These are phyloP conservation scores for Oeneis ivallda DNA, from an alignment of 2,888 invertebrate species.

Conservation along the genomic window DNA sequence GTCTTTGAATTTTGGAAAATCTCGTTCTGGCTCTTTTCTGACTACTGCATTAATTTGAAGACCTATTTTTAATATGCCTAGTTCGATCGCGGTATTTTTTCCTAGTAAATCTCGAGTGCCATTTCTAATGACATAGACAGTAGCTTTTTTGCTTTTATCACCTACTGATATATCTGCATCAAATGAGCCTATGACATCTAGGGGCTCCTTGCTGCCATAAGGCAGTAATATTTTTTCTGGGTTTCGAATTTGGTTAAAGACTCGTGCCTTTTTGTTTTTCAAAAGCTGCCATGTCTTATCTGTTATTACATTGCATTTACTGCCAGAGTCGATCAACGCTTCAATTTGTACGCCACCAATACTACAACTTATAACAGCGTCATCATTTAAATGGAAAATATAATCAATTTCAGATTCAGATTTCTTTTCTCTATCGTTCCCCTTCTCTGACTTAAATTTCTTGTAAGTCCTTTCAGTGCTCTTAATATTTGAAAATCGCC, in stretches of 20 bases:
- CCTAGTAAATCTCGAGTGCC: conserved; percentile 37
- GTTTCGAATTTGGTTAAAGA: conserved; percentile 10
- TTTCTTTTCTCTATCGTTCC: no score
- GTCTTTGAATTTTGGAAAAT: conserved; percentile 40
- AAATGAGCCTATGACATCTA: conserved; percentile 29
- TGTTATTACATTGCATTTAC: conserved; percentile 24
- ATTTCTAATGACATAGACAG: no score
- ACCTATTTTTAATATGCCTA: conserved; percentile 35
- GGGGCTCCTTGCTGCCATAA: conserved; percentile 31
- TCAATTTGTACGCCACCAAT: no score
- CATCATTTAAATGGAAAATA: no score
- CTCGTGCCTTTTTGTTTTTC: conserved; percentile 16
- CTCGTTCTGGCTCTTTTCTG: not conserved
- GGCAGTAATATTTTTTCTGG: conserved; percentile 26
- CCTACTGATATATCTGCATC: conserved; percentile 16
- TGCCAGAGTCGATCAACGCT: conserved; percentile 32
- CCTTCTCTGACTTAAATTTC: no score
- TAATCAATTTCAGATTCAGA: no score
- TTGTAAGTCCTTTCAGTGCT: no score
- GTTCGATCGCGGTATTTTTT: conserved; percentile 30
- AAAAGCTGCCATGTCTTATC: conserved; percentile 17
- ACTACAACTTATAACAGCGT: no score
- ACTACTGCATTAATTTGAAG: conserved; percentile 24
- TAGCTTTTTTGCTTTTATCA: not conserved
- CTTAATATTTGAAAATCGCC: no score